Base-by-base conservation (phyloP, 2,797 vertebrate genomes). In the Cygnus olor region DNA sequence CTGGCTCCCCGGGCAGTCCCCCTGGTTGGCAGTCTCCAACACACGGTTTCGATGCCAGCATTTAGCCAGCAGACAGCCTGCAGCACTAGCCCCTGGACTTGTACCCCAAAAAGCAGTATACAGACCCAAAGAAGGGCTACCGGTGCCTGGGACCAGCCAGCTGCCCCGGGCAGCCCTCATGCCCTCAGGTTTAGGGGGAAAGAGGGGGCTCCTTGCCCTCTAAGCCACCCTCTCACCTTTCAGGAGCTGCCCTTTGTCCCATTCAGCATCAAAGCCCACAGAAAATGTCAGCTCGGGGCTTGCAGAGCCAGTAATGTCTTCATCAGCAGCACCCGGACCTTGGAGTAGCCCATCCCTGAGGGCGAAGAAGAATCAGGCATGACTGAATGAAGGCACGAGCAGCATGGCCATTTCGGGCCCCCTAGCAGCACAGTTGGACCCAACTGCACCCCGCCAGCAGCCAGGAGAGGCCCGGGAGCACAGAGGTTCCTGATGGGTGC, bases 161-260 rank as follows among this genome's bases (percentile, higher is more conserved):
- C 69, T 16, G 16, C 40, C 28, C 32, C 10, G 44, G 65, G 57
- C 56, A 81, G 58, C 51, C 17, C 32, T 51, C 5, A 47, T 5
- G 12, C 36, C 61, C 38, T 58, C 44, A 66, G 30, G 24, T 30
- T 16, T 38, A n/a, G 20, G 10, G 14, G 8, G 8, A 34, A 12
- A 8, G 9, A 20, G 12, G 9, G 32, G 40, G 30, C 16, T 24
- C 40, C 84, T 54, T 64, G 7, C 14, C 6, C 27, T 28, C 54
- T 3, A 21, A 72, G 72, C 65, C 10, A 1, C 24, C 15, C 47
- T 24, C 94, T 96, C 70, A 97, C 95, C 86, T 28, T 92, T 85
- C 32, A 92, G 70, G 30, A 93, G 92, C 30, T 36, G 9, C 30
- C 88, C 72, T 34, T 77, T 63, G 81, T 96, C 79, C 12, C 91